A percentile compares a stretch with the other conserved stretches of the same genome.
These are phyloP conservation scores for Taurulus bubalis DNA, from an alignment of 2,113 vertebrate species.

Conservation along the genomic window DNA sequence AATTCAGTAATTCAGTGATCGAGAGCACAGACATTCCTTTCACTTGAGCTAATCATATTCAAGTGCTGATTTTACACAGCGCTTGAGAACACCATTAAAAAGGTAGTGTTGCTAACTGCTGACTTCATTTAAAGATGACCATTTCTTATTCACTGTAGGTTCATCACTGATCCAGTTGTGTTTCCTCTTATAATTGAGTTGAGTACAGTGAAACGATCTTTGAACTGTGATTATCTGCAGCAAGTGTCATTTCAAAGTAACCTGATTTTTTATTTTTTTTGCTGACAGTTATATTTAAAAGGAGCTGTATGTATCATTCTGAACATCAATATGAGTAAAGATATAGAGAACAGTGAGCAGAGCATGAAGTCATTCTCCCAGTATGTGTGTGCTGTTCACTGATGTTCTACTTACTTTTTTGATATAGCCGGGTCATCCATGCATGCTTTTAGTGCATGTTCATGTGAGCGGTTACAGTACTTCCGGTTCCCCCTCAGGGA, in stretches of 20 bases:
- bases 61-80: conserved; percentile 14
- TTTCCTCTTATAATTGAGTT: conserved; percentile 41
- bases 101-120: neutral
- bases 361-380: too few species aligned
- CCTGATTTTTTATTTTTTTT: conserved; percentile 1
- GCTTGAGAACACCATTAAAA: conserved; percentile 10
- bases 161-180: conserved; percentile 21
- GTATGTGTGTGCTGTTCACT: too few species aligned
- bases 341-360: neutral
- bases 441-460: too few species aligned
- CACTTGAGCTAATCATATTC: conserved; percentile 16
- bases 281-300: conserved; percentile 24
- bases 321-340: neutral
- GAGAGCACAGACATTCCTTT: neutral
- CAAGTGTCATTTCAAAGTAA: conserved; percentile 25
- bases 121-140: neutral
- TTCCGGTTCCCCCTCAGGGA: neutral
- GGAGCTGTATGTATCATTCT: too few species aligned
- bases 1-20: conserved; percentile 1
- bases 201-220: conserved; percentile 35
- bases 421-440: too few species aligned
- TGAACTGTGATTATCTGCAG: conserved; percentile 31
- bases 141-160: conserved; percentile 20
- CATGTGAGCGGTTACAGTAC: neutral
- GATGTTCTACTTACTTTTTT: too few species aligned